Evolutionary conservation across 2,113 vertebrate species (phyloP).

Genomic region (Petrocephalus microphthalmus): DNA sequence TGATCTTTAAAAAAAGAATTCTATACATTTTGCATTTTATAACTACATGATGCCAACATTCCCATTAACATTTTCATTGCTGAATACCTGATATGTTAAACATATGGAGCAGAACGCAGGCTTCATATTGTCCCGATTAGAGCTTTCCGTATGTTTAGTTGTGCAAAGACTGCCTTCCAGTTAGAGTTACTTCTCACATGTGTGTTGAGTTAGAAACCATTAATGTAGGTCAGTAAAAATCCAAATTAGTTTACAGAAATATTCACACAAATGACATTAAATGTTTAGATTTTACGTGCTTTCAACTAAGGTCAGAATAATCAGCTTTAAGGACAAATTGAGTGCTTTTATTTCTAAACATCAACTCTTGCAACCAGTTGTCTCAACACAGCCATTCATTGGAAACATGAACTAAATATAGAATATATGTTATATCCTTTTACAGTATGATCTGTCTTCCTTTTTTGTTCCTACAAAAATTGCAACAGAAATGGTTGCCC

Average conservation of each 20-base stretch:
- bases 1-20: not conserved
- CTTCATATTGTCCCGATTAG: not conserved
- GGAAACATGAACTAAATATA: not conserved
- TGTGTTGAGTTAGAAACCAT: not conserved
- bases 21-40: not conserved
- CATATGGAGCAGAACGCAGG: not conserved
- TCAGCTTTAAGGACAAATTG: not conserved
- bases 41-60: not conserved
- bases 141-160: no score
- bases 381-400: not conserved
- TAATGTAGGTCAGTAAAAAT: not conserved
- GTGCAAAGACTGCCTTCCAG: not conserved
- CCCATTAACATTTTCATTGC: not conserved
- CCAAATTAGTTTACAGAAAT: not conserved
- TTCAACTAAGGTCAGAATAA: not conserved
- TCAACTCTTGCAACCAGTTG: not conserved
- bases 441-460: not conserved
- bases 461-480: not conserved
- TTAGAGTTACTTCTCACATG: not conserved
- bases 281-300: not conserved
- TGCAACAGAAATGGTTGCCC: not conserved
- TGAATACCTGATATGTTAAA: not conserved
- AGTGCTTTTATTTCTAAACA: not conserved
- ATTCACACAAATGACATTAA: not conserved
- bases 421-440: not conserved